A percentile compares a stretch with the other conserved stretches of the same genome.
phyloP scores from a whole-genome alignment of 2,797 vertebrate species.

The Helicolenus hilgendorfi region DNA sequence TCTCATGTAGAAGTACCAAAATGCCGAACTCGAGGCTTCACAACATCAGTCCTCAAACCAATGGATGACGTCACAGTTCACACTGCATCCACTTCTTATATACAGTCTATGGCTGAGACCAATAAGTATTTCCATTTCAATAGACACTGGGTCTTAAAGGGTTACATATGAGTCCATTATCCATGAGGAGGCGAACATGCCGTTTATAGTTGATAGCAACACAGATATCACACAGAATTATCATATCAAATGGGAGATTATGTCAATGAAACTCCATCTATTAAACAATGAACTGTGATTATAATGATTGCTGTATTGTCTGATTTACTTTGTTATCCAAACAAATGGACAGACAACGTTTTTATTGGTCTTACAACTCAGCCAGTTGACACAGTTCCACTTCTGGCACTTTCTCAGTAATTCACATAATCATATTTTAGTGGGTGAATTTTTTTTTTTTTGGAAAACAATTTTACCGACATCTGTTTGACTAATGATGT shows the following conservation, averaged over 20 bases:
- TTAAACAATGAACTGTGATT: background rate
- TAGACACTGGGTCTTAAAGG: background rate
- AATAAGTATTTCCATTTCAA: background rate
- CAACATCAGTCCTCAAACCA: too few species aligned
- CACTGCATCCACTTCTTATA: too few species aligned
- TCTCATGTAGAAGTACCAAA: background rate
- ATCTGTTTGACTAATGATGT: constrained; percentile 55
- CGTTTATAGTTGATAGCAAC: background rate
- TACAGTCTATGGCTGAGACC: background rate
- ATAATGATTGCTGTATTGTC: background rate
- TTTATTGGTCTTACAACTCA: background rate
- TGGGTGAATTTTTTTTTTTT: constrained; percentile 8
- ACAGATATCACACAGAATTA: background rate
- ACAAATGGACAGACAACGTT: constrained; percentile 10
- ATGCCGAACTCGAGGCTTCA: too few species aligned
- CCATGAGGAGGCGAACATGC: background rate
- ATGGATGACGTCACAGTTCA: too few species aligned
- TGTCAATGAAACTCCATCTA: background rate
- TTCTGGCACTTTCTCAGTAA: constrained; percentile 22
- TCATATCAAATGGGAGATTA: background rate
- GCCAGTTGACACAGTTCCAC: constrained; percentile 39
- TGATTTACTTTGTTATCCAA: constrained; percentile 12
- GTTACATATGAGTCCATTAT: background rate
- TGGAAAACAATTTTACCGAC: constrained; percentile 15
- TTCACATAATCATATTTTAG: constrained; percentile 49